A percentile compares a stretch with the other conserved stretches of the same genome.
Conservation (phyloP, 2,888 invertebrate species). For the Caenorhabditis panamensis region DNA sequence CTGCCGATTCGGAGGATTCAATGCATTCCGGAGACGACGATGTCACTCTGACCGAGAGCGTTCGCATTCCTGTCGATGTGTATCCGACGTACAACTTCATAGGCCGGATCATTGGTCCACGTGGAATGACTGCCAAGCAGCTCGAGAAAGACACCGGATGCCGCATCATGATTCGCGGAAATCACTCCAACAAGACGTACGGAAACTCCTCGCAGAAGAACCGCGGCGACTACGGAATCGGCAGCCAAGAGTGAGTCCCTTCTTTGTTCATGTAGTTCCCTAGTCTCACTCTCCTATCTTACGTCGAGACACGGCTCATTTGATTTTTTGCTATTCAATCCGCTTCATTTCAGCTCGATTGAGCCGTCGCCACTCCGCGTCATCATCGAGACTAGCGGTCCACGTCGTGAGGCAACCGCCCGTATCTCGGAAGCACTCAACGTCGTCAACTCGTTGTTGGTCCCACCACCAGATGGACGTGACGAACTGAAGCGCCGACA, state of each 20-base stretch:
- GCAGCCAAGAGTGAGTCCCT: slow-evolving; percentile 27
- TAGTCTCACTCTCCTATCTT: background rate
- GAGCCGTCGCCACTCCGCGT: slow-evolving; percentile 58
- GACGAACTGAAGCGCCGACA: slow-evolving; percentile 99
- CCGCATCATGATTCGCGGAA: slow-evolving; percentile 91
- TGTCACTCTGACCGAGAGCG: slow-evolving; percentile 96
- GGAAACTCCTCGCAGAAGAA: slow-evolving; percentile 39
- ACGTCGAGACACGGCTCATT: background rate
- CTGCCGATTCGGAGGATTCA: slow-evolving; percentile 54
- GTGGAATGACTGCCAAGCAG: slow-evolving; percentile 99
- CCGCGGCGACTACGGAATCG: slow-evolving; percentile 12
- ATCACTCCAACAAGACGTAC: slow-evolving; percentile 57
- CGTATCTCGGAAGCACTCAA: slow-evolving; percentile 88
- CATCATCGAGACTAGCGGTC: slow-evolving; percentile 57
- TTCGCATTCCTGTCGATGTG: slow-evolving; percentile 99
- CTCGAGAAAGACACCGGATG: slow-evolving; percentile 99
- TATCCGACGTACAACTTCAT: slow-evolving; percentile 99
- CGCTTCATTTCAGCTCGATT: slow-evolving; percentile 37
- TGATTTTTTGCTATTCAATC: background rate
- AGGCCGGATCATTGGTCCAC: slow-evolving; percentile 97
- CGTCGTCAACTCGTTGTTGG: slow-evolving; percentile 96
- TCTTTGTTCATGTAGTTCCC: background rate
- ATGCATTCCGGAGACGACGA: slow-evolving; percentile 80
- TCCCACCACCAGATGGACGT: slow-evolving; percentile 96
- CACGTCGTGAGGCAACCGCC: slow-evolving; percentile 42